Conservation (phyloP, 2,888 invertebrate species). For the Hirtodrosophila duncani region DNA sequence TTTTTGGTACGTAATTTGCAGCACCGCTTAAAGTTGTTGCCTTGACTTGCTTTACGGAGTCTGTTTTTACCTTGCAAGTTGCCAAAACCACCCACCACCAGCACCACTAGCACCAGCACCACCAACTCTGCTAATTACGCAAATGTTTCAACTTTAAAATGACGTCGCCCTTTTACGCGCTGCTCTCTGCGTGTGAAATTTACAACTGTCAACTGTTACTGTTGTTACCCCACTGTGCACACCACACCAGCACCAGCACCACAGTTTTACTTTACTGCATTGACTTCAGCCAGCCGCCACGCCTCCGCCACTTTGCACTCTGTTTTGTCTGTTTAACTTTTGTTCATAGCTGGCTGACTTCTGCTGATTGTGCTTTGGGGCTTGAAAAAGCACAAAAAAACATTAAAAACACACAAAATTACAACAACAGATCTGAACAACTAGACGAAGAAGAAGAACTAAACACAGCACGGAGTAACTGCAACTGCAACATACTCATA, state of each 20-base stretch:
- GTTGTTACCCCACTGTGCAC: neutral
- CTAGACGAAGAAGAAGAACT: too few relatives aligned
- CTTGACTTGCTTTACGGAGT: conserved; percentile 12
- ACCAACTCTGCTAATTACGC: conserved; percentile 56
- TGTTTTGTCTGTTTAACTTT: conserved; percentile 68
- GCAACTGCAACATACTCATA: conserved; percentile 22
- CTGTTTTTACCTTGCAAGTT: conserved; percentile 31
- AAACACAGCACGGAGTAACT: conserved; percentile 1
- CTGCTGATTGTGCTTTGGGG: conserved; percentile 62
- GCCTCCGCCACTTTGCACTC: conserved; percentile 42
- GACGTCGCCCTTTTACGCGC: conserved; percentile 46
- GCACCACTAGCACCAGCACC: conserved; percentile 39
- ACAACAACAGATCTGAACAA: too few relatives aligned
- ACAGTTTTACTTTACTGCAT: too few relatives aligned
- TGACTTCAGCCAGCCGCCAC: neutral
- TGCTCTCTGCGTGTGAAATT: conserved; percentile 43
- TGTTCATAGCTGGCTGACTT: conserved; percentile 65
- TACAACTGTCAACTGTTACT: conserved; percentile 35
- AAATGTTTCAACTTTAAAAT: conserved; percentile 64
- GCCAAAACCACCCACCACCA: conserved; percentile 12
- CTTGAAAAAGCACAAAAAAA: conserved; percentile 19
- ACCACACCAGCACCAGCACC: conserved; percentile 1
- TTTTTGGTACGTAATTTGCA: conserved; percentile 49
- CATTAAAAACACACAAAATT: too few relatives aligned
- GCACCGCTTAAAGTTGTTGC: conserved; percentile 46